Percentiles rank a stretch among this genome's conserved stretches.
These are phyloP conservation scores for Parnassius orleans DNA, from an alignment of 2,888 invertebrate genomes.

Conservation along the genomic window DNA sequence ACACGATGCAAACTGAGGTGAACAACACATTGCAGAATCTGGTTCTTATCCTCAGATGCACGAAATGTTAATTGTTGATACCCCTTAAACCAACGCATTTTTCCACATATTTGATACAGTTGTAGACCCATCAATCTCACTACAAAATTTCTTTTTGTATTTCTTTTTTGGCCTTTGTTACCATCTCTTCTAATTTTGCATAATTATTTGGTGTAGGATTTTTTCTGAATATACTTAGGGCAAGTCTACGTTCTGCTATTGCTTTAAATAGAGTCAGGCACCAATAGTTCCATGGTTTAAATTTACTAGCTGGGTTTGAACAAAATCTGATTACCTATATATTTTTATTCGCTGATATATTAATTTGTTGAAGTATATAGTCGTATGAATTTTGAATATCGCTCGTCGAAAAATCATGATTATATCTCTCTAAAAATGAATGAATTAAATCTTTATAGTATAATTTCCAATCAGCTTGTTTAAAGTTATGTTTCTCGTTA, in stretches of 20 bases:
- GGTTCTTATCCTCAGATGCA: too few relatives aligned
- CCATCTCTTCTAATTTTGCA: too few relatives aligned
- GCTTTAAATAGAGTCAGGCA: not conserved
- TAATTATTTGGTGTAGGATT: too few relatives aligned
- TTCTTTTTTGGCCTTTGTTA: not conserved
- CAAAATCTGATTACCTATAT: not conserved
- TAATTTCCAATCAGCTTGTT: conserved; percentile 10
- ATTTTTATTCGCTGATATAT: not conserved
- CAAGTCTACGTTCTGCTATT: not conserved
- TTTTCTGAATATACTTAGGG: too few relatives aligned
- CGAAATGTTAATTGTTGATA: not conserved
- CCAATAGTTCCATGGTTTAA: not conserved
- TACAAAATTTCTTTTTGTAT: not conserved
- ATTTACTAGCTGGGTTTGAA: too few relatives aligned
- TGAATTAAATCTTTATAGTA: conserved; percentile 6
- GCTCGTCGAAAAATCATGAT: not conserved
- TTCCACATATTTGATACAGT: not conserved
- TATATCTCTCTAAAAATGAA: not conserved
- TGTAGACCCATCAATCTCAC: not conserved
- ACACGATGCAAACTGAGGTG: not conserved
- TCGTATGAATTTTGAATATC: not conserved
- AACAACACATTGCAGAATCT: too few relatives aligned
- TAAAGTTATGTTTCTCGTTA: conserved; percentile 9
- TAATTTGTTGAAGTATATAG: not conserved
- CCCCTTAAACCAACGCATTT: not conserved